Percentiles rank a stretch among this genome's conserved stretches.
Conservation (phyloP, 2,888 invertebrate genomes). For the Tetragonisca angustula region DNA sequence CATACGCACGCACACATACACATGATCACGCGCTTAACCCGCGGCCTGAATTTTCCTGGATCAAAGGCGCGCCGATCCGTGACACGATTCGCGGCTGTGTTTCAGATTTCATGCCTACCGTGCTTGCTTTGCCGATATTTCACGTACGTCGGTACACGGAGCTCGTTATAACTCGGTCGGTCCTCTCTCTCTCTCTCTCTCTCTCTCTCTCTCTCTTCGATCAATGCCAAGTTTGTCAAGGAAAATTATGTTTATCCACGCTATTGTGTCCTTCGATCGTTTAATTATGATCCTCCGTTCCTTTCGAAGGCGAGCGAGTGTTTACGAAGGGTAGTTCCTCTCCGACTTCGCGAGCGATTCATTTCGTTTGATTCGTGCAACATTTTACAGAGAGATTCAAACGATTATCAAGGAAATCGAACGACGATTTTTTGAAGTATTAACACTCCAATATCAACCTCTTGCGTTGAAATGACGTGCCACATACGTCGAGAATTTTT, state of each 20-base stretch:
- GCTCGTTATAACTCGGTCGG: not conserved
- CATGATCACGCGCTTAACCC: conserved; percentile 51
- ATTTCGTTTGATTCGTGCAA: no score
- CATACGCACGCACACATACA: not conserved
- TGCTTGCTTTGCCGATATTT: not conserved
- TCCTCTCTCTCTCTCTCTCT: not conserved
- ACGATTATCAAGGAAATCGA: no score
- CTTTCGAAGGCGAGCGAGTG: not conserved
- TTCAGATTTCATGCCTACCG: conserved; percentile 31
- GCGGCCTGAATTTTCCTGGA: conserved; percentile 57
- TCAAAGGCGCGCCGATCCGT: conserved; percentile 36
- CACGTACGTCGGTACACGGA: not conserved
- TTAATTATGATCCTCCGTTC: not conserved
- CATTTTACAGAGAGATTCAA: no score
- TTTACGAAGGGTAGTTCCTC: not conserved
- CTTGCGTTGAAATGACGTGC: no score
- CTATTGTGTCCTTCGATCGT: not conserved
- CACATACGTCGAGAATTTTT: no score
- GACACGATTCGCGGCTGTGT: conserved; percentile 21
- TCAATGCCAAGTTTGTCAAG: not conserved
- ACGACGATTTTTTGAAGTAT: no score
- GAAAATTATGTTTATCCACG: not conserved
- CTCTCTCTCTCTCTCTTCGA: no score
- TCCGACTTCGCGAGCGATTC: no score
- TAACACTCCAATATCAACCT: no score